These are phyloP conservation scores for Heliconius congener DNA, from an alignment of 1,140 invertebrate genomes.

Conservation along the genomic window DNA sequence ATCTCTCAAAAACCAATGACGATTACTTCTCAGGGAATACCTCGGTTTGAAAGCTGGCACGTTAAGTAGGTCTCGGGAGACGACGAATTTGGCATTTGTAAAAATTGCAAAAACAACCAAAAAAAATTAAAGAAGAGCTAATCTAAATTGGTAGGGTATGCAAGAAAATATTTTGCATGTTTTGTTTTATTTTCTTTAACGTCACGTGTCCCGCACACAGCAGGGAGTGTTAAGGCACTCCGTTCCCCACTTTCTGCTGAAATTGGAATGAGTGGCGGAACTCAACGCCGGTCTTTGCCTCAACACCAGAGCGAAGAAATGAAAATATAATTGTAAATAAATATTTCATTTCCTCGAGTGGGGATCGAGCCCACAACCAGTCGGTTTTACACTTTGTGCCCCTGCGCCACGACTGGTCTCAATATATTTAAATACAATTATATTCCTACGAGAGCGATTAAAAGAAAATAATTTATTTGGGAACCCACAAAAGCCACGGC, in stretches of 20 bases:
- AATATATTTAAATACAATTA: not conserved
- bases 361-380: too few species aligned
- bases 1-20: conserved; percentile 16
- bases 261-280: too few species aligned
- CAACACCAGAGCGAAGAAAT: too few species aligned
- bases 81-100: conserved; percentile 58
- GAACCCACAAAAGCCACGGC: too few species aligned
- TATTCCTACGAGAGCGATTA: not conserved
- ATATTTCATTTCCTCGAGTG: too few species aligned
- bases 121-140: conserved; percentile 53
- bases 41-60: conserved; percentile 36
- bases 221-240: too few species aligned
- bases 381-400: too few species aligned
- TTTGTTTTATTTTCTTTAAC: conserved; percentile 13
- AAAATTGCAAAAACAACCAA: conserved; percentile 56
- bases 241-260: too few species aligned
- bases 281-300: too few species aligned
- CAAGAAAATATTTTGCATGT: conserved; percentile 37
- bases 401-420: too few species aligned
- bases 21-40: conserved; percentile 17
- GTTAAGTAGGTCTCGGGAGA: conserved; percentile 55
- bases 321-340: too few species aligned
- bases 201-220: not conserved
- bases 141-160: conserved; percentile 66
- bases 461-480: not conserved